phyloP scores from a whole-genome alignment of 2,888 invertebrate genomes.

The Micoletzkya japonica region DNA sequence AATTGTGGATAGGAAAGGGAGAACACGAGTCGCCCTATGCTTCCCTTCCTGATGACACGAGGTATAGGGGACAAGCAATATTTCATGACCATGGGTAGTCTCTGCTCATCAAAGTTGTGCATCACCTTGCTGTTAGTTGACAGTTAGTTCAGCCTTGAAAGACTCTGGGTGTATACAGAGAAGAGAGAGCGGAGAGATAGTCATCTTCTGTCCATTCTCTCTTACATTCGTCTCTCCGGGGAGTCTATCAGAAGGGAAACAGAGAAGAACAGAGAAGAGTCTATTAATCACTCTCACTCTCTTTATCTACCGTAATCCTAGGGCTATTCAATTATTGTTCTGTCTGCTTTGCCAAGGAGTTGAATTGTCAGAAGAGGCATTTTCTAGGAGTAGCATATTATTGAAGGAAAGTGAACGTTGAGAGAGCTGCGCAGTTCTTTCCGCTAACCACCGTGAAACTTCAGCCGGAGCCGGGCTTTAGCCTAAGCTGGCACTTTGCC shows the following conservation, averaged over 20 bases:
- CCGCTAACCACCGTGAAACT: too few relatives aligned
- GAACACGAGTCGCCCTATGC: constrained; percentile 48
- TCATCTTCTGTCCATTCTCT: background rate
- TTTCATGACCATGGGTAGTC: background rate
- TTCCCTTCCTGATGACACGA: constrained; percentile 52
- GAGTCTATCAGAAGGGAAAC: too few relatives aligned
- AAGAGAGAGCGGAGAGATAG: background rate
- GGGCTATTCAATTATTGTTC: background rate
- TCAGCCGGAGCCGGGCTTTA: too few relatives aligned
- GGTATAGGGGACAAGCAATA: constrained; percentile 33
- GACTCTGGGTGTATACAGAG: background rate
- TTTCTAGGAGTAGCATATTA: too few relatives aligned
- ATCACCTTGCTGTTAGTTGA: background rate
- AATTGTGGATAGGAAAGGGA: constrained; percentile 32
- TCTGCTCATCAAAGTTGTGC: background rate
- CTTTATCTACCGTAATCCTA: background rate
- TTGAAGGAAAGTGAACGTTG: too few relatives aligned
- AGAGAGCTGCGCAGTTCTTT: too few relatives aligned
- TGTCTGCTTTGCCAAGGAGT: background rate
- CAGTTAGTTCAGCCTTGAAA: background rate
- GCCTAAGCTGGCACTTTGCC: too few relatives aligned
- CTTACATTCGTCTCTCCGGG: background rate
- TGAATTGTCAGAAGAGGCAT: too few relatives aligned
- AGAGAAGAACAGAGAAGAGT: too few relatives aligned
- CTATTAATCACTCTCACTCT: background rate